Conservation (phyloP, 2,797 vertebrate species). For the Kryptolebias ocellatus region DNA sequence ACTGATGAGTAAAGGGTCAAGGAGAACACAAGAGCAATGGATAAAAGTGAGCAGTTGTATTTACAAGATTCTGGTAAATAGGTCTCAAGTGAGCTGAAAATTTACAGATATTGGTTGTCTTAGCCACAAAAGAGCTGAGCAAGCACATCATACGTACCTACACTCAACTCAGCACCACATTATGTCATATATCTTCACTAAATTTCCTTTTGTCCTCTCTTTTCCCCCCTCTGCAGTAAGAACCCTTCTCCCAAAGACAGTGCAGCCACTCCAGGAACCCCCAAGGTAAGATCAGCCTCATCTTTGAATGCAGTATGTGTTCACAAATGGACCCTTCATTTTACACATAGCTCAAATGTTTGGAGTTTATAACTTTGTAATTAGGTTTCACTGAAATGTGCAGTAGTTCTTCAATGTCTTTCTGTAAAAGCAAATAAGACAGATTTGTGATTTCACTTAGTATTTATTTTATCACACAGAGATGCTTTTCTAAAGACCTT, state of each 20-base stretch:
- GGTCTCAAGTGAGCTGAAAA: constrained; percentile 18
- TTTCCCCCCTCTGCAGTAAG: constrained; percentile 84
- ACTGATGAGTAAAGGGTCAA: background rate
- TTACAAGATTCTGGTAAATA: constrained; percentile 12
- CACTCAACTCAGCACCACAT: background rate
- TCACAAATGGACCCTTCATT: background rate
- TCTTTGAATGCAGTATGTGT: background rate
- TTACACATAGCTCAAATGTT: background rate
- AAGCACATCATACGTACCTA: background rate
- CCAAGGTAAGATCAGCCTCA: constrained; percentile 88
- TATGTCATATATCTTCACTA: constrained; percentile 3
- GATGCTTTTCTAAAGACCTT: too few species aligned
- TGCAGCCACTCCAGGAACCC: constrained; percentile 89
- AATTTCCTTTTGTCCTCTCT: constrained; percentile 46
- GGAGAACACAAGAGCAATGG: background rate
- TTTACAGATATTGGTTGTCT: constrained; percentile 17
- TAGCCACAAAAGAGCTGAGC: constrained; percentile 2
- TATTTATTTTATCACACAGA: too few species aligned
- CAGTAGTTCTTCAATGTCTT: constrained; percentile 4
- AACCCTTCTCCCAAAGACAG: constrained; percentile 92
- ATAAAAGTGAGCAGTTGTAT: background rate
- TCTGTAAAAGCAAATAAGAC: background rate
- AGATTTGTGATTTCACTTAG: background rate
- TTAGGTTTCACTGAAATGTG: background rate
- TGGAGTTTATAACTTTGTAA: background rate